These are phyloP conservation scores for Xerus rutilus DNA, from an alignment of 2,797 vertebrate species.

Conservation along the genomic window DNA sequence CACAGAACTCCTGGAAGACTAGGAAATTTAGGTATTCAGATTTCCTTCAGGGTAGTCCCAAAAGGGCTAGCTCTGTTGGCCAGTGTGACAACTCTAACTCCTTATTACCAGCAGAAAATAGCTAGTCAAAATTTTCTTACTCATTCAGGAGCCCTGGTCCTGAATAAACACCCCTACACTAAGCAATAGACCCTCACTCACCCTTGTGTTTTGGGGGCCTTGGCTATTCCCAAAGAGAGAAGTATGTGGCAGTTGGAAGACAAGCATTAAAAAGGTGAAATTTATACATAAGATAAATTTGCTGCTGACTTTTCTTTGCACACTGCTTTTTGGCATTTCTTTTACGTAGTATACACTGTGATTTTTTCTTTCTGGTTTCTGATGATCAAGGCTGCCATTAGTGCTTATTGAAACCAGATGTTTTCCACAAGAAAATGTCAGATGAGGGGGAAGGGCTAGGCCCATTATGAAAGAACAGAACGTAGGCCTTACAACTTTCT, in stretches of 20 bases:
- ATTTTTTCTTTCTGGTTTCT: constrained; percentile 77
- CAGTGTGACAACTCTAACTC: background rate
- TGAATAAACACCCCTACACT: background rate
- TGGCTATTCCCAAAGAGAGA: constrained; percentile 8
- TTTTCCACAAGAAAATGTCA: constrained; percentile 79
- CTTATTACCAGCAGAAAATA: background rate
- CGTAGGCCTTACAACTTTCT: constrained; percentile 60
- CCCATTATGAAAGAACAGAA: constrained; percentile 55
- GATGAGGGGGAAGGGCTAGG: constrained; percentile 47
- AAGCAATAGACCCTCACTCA: background rate
- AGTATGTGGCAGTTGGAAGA: background rate
- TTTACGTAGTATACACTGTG: constrained; percentile 57
- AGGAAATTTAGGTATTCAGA: background rate
- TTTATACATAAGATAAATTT: constrained; percentile 30
- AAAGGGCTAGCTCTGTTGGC: background rate
- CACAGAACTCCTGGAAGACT: background rate
- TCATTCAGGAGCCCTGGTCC: background rate
- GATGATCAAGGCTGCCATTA: constrained; percentile 76
- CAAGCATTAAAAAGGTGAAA: background rate
- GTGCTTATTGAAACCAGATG: constrained; percentile 80
- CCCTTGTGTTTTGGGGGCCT: background rate
- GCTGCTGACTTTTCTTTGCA: constrained; percentile 15
- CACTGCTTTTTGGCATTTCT: constrained; percentile 51
- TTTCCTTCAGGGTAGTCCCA: background rate
- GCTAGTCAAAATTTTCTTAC: background rate